Base-by-base conservation (phyloP, 2,797 vertebrate species). In the Rhynchotus rufescens region DNA sequence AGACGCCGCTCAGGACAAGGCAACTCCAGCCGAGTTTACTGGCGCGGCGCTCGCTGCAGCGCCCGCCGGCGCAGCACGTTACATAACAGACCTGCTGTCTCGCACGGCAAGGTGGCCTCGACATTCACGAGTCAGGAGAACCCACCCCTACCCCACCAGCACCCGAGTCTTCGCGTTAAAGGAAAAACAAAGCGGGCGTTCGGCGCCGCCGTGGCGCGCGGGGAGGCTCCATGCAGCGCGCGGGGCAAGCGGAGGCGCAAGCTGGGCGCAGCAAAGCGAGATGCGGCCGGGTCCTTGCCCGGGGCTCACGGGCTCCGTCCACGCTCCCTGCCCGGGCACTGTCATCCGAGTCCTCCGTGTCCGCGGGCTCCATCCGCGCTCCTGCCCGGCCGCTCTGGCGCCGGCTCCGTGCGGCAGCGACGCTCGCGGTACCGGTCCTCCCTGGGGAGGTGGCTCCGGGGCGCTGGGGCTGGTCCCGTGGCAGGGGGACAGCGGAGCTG, bases 11-110 rank as follows among this genome's bases (percentile, higher is more conserved):
- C 1, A n/a, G 20, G 28, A 19, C 15, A 64, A 90, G 80, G 72
- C 71, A 84, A 93, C 89, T 30, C 28, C 78, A 80, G 75, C 91
- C 62, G 86, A 88, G 71, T 93, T 92, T 93, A 93, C 47, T 92
- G 42, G 42, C 23, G 73, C 17, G 64, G 9, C 86, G 86, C 76
- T 60, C 77, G 32, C n/a, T 32, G 67, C 85, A 69, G 62, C 86
- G 51, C 26, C 42, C 49, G 67, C 56, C 6, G 12, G 36, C 12
- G 22, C 52, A 71, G 92, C 80, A 20, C 56, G 22, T 91, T 86
- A 90, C 56, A 73, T 86, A 89, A 89, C 92, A 88, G 95, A 76
- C 88, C 92, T 28, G 80, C 94, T 89, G 89, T 68, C 78, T 77
- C 44, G 77, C 89, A 47, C 84, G 30, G 57, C 62, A 52, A 73